These are phyloP conservation scores for Salarias fasciatus DNA, from an alignment of 2,797 vertebrate genomes.

Conservation along the genomic window DNA sequence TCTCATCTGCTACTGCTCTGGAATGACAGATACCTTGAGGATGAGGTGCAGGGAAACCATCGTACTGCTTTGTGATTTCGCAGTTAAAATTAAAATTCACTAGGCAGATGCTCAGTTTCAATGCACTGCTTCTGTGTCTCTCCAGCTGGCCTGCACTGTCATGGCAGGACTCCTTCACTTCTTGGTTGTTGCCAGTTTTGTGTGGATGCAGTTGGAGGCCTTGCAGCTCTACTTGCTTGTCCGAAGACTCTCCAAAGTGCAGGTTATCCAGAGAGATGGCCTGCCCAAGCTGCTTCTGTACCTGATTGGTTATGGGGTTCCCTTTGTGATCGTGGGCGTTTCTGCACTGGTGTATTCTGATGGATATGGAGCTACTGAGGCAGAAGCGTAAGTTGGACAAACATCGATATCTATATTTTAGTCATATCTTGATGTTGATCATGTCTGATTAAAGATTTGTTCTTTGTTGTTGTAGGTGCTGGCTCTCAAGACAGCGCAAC, in stretches of 20 bases:
- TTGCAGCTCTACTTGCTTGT: constrained; percentile 81
- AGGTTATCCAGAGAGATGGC: constrained; percentile 76
- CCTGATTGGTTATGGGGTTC: constrained; percentile 79
- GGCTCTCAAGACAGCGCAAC: constrained; percentile 25
- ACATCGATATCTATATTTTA: too few relatives aligned
- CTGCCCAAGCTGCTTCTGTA: constrained; percentile 73
- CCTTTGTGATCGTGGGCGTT: constrained; percentile 76
- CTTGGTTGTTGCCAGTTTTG: constrained; percentile 80
- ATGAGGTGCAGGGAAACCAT: constrained; percentile 41
- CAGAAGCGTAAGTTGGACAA: constrained; percentile 53
- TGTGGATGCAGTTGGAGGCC: constrained; percentile 86
- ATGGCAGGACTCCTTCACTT: constrained; percentile 82
- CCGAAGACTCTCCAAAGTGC: constrained; percentile 80
- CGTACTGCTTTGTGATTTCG: too few relatives aligned
- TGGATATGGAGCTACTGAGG: constrained; percentile 75
- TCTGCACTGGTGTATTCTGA: constrained; percentile 70
- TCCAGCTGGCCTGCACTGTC: constrained; percentile 79
- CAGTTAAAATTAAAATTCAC: too few relatives aligned
- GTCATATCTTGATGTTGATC: too few relatives aligned
- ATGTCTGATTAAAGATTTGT: too few relatives aligned
- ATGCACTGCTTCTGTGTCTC: constrained; percentile 30
- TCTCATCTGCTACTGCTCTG: constrained; percentile 74
- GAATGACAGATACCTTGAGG: constrained; percentile 53
- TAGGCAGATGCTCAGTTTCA: too few relatives aligned
- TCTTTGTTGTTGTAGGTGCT: constrained; percentile 55